Base-by-base conservation (phyloP, 2,888 invertebrate species). In the Minunthozetes semirufus region DNA sequence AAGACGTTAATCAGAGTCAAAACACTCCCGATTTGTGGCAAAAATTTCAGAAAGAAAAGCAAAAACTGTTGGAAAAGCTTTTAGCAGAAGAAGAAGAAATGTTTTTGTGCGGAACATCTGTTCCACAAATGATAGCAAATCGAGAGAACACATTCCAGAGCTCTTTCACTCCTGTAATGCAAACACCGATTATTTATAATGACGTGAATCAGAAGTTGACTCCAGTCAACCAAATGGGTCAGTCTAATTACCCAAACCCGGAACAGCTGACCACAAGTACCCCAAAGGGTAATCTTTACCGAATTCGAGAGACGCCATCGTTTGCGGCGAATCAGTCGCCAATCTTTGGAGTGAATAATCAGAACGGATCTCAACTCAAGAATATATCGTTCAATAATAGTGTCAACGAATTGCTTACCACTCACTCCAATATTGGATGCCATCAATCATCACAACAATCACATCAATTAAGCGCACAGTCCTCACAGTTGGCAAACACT, bases 21-120 rank as follows among this genome's bases (percentile, higher is more conserved):
- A 72, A 66, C 9, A 66, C 75, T n/a, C 75, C 77, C 17, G 79
- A 79, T 72, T 68, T 79, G n/a, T 79, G 79, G 79, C 78, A 76
- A 42, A 77, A 79, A 25, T 79, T 79, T 50, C 78, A 79, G 19
- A 76, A 75, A 33, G 75, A 77, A 53, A 76, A 72, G 25, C 72
- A 76, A 72, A 72, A 76, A 59, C 59, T 72, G 22, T n/a, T 75
- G 53, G 70, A 75, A 50, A 68, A 72, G 29, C 46, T 72, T 25
- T 17, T 63, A 25, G 42, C 9, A 8, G 61, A 72, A 72, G 75
- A 74, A 33, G 56, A 72, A 42, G 63, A 66, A 27, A 19, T 42
- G 70, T 27, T 70, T 48, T 9, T 50, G 9, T 50, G 33, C 15
- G 22, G 63, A 17, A 63, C 19, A 63, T 5, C 17, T 48, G 27